Evolutionary conservation across 2,113 vertebrate genomes (phyloP).

Genomic region (Oncorhynchus keta): DNA sequence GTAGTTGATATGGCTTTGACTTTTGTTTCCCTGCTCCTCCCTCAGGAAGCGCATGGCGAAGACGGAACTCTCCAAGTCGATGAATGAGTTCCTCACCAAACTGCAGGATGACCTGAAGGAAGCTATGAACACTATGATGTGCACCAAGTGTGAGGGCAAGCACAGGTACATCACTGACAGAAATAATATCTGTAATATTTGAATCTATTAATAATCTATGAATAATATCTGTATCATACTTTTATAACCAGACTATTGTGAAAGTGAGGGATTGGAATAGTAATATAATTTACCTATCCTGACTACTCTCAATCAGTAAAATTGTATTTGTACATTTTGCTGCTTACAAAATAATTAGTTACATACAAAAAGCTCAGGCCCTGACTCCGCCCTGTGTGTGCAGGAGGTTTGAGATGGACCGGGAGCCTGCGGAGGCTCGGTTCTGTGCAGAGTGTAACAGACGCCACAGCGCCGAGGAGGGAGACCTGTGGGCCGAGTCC

Average conservation of each 20-base stretch:
- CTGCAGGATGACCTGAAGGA: slow-evolving; percentile 92
- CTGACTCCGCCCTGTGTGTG: neutral
- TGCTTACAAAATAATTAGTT: too few relatives aligned
- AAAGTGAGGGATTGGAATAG: too few relatives aligned
- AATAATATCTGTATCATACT: too few relatives aligned
- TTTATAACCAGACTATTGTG: too few relatives aligned
- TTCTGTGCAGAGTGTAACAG: slow-evolving; percentile 87
- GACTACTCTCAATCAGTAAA: too few relatives aligned
- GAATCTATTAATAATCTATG: too few relatives aligned
- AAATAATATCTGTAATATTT: too few relatives aligned
- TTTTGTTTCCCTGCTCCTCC: neutral
- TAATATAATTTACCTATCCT: too few relatives aligned
- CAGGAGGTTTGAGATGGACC: slow-evolving; percentile 93
- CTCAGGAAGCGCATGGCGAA: slow-evolving; percentile 87
- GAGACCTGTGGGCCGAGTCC: slow-evolving; percentile 95
- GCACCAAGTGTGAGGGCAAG: slow-evolving; percentile 92
- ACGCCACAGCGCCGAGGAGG: slow-evolving; percentile 87
- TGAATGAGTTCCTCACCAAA: slow-evolving; percentile 89
- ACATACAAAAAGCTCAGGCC: too few relatives aligned
- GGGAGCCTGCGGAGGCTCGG: slow-evolving; percentile 81
- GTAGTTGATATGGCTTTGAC: neutral
- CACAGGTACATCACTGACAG: slow-evolving; percentile 79
- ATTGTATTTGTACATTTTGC: too few relatives aligned
- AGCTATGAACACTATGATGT: slow-evolving; percentile 97
- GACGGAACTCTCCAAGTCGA: slow-evolving; percentile 85